phyloP scores from a whole-genome alignment of 1,140 invertebrate genomes.

The Caenorhabditis tropicalis region DNA sequence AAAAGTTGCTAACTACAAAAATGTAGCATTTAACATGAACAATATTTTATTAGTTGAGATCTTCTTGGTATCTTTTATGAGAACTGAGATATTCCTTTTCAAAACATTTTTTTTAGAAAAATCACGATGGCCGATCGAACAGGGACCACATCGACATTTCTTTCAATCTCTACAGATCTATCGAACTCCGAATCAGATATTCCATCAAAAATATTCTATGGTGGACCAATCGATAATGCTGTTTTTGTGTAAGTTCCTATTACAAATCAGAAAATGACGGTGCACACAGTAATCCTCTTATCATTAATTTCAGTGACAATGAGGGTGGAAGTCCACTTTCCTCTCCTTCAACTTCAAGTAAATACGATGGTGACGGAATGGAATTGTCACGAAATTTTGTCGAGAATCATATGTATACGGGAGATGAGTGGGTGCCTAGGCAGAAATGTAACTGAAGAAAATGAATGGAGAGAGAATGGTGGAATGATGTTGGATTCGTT shows the following conservation, averaged over 20 bases:
- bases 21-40: too few species aligned
- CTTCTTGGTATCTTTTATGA: too few species aligned
- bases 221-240: not conserved
- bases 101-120: not conserved
- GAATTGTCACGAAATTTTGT: not conserved
- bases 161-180: not conserved
- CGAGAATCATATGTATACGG: not conserved
- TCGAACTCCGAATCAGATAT: not conserved
- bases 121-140: not conserved
- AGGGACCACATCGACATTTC: not conserved
- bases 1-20: too few species aligned
- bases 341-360: not conserved
- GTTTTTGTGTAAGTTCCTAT: not conserved
- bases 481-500: too few species aligned
- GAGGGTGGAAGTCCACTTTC: not conserved
- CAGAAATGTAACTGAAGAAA: not conserved
- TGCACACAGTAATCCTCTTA: not conserved
- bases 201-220: not conserved
- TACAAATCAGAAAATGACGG: too few species aligned
- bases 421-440: conserved; percentile 38
- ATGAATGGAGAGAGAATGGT: too few species aligned
- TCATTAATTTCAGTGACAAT: not conserved
- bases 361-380: not conserved
- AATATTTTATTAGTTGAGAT: too few species aligned
- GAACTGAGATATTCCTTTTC: too few species aligned